These are phyloP conservation scores for Brachionus rotundiformis DNA, from an alignment of 1,140 invertebrate genomes.

Conservation along the genomic window DNA sequence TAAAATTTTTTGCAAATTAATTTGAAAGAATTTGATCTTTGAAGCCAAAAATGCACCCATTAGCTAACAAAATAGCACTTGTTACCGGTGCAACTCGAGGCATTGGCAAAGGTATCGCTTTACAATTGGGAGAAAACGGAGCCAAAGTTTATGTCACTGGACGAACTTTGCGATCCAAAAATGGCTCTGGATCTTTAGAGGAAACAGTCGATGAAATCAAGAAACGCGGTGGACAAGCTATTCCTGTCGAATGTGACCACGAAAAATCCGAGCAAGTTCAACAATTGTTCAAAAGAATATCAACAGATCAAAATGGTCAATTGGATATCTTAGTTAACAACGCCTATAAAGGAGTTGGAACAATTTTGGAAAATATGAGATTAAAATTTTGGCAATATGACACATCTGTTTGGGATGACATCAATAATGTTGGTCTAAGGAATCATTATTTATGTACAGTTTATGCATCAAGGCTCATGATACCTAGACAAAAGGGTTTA, in stretches of 20 bases:
- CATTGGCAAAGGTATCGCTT: constrained; percentile 64
- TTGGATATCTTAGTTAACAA: constrained; percentile 67
- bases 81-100: constrained; percentile 64
- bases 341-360: constrained; percentile 63
- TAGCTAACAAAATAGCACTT: constrained; percentile 61
- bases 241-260: constrained; percentile 64
- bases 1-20: not conserved
- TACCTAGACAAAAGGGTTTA: constrained; percentile 60
- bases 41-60: constrained; percentile 52
- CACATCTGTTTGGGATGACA: constrained; percentile 58
- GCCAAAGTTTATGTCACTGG: constrained; percentile 65
- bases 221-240: constrained; percentile 59
- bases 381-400: constrained; percentile 47
- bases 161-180: constrained; percentile 50
- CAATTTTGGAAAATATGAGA: constrained; percentile 37
- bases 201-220: constrained; percentile 56
- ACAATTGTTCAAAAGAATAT: constrained; percentile 63
- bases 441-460: constrained; percentile 65
- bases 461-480: constrained; percentile 64
- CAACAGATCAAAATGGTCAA: constrained; percentile 61
- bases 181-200: constrained; percentile 54
- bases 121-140: constrained; percentile 63
- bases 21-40: not conserved
- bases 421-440: constrained; percentile 65
- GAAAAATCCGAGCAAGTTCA: constrained; percentile 62